These are phyloP conservation scores for Paralvinella palmiformis DNA, from an alignment of 1,140 invertebrate genomes.

Conservation along the genomic window DNA sequence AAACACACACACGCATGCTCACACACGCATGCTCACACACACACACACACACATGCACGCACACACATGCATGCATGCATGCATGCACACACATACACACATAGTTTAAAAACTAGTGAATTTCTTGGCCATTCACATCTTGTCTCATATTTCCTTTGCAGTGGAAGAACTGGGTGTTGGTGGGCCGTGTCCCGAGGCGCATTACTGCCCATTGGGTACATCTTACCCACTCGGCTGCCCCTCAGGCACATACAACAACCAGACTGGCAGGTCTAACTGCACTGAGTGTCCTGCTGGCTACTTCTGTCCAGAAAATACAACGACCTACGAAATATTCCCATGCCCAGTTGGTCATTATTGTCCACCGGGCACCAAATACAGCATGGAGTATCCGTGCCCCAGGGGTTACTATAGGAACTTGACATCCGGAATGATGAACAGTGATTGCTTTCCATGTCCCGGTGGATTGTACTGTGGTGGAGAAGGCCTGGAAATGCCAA, in stretches of 20 bases:
- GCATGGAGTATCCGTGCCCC: conserved; percentile 37
- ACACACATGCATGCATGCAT: too few relatives aligned
- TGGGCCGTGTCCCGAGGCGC: conserved; percentile 39
- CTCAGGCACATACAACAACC: conserved; percentile 33
- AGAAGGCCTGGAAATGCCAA: neutral
- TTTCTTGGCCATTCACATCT: too few relatives aligned
- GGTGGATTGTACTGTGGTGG: conserved; percentile 9
- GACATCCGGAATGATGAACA: conserved; percentile 24
- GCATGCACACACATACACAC: too few relatives aligned
- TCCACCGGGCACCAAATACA: conserved; percentile 32
- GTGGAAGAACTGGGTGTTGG: conserved; percentile 18
- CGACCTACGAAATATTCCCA: conserved; percentile 33
- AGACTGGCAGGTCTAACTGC: conserved; percentile 35
- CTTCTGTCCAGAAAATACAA: conserved; percentile 42
- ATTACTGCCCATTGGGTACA: conserved; percentile 43
- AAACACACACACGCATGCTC: too few relatives aligned
- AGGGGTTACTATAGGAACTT: conserved; percentile 33
- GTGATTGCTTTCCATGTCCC: conserved; percentile 40
- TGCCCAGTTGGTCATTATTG: conserved; percentile 42
- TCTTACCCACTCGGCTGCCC: conserved; percentile 24
- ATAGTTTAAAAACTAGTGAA: too few relatives aligned
- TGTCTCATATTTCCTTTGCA: neutral
- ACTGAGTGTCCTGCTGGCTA: conserved; percentile 35
- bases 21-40: too few relatives aligned
- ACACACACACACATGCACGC: too few relatives aligned